Evolutionary conservation across 2,113 vertebrate species (phyloP), one percentile per base, ranked within the genome.

Genomic region (Bostrychus sinensis): DNA sequence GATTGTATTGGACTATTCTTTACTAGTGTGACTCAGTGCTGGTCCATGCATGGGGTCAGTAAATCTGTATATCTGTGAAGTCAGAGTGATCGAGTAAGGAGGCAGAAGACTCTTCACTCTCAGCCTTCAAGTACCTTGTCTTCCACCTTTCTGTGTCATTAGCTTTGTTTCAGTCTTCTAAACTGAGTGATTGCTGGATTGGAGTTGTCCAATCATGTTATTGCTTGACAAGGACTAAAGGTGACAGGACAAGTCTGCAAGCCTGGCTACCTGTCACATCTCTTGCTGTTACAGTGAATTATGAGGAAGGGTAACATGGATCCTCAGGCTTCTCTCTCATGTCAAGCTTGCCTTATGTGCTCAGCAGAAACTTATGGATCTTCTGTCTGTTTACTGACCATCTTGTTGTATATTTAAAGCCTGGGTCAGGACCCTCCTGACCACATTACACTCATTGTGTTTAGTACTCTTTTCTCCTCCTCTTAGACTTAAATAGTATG

Each of bases 221-320:
- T 60, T 88, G 93, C 65, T 88, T 95, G 88, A 94, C 93, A 81
- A 92, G 94, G 93, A 55, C 59, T 25, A 54, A 41, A 64, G 72
- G 50, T 65, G 75, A 70, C 68, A 41, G 48, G 55, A 63, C 22
- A 69, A 42, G 65, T 30, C 60, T 36, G 32, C 30, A 23, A 43
- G 63, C 51, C 72, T 54, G 1, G 62, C 63, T 54, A 23, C 58
- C 26, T 46, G 36, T 61, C 19, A 2, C 19, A 60, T 62, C 37
- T 54, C 34, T 20, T 55, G 53, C 63, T 75, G 72, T 38, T 68
- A 58, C 36, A 3, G 13, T 59, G 62, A 71, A 58, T 78, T 70
- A 61, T 28, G 43, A 17, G 19, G 22, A 41, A 16, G 14, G 1
- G 1, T 12, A 19, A 20, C 34, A 39, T 65, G 41, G 11, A 67